Base-by-base conservation (phyloP, 1,140 invertebrate species). In the Lerema accius region DNA sequence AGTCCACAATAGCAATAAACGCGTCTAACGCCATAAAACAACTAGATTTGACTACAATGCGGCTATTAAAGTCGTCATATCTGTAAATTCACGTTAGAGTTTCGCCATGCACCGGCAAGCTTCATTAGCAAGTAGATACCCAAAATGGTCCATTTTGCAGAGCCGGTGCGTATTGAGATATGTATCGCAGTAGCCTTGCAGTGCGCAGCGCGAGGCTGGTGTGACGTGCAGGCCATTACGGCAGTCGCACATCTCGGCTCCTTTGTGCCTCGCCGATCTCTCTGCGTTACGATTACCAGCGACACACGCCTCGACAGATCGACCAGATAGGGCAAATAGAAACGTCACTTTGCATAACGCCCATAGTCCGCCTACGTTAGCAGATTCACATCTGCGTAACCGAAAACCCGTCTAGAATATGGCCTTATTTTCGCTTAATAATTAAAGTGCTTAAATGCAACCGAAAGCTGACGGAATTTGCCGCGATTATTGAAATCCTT, bases 61-160 rank as follows among this genome's bases (percentile, higher is more conserved):
- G 45, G 67, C 77, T 78, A 77, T 78, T 78, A 79, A 58, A 67
- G 59, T 65, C 46, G 70, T 77, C 80, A 86, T 81, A 83, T 78
- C 78, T 80, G 71, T 80, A 73, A 78, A 80, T 83, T 80, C 74
- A 70, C 67, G 78, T 75, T 78, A 73, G 65, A 81, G 76, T 85
- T 86, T 79, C 72, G 66, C 80, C 63, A 78, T 78, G 67, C 71
- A 77, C 69, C 61, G 65, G 67, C 53, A 43, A 61, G 73, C 77
- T 88, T 88, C 87, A 87, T 90, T 90, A 90, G 84, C 81, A 86
- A 87, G 74, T 80, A 78, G 84, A 88, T 87, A 80, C 76, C 85
- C 82, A 82, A 87, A 88, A 87, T 81, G 76, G 83, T 65, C 77
- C 84, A 84, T 84, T 76, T 80, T 86, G 80, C 79, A 80, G 80